These are phyloP conservation scores for Drosophila kokeensis DNA, from an alignment of 2,888 invertebrate species.

Conservation along the genomic window DNA sequence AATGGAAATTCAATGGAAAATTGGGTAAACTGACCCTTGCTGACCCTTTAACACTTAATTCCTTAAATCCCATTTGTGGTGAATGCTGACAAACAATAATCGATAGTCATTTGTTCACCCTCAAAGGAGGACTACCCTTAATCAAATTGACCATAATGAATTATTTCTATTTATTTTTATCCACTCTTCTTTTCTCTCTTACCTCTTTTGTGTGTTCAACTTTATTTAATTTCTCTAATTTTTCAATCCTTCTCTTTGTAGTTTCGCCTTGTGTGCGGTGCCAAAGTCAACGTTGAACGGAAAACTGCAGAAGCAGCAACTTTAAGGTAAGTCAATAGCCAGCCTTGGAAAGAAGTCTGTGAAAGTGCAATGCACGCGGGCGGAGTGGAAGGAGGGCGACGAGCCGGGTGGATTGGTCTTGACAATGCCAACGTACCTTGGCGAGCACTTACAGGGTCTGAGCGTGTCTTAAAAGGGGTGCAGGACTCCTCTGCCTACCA, in stretches of 20 bases:
- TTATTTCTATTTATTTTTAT: not conserved
- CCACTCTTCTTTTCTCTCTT: slow-evolving; percentile 6
- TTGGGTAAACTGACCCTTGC: not conserved
- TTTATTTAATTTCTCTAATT: slow-evolving; percentile 16
- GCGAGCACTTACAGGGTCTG: slow-evolving; percentile 23
- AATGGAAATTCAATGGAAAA: not conserved
- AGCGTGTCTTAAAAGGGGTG: slow-evolving; percentile 2
- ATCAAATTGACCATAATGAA: not conserved
- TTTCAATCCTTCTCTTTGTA: slow-evolving; percentile 11
- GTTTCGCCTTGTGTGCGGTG: slow-evolving; percentile 11
- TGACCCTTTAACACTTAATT: not conserved
- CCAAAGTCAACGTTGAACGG: slow-evolving; percentile 20
- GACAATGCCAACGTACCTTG: slow-evolving; percentile 50
- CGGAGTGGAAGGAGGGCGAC: not conserved
- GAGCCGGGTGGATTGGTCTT: slow-evolving; percentile 15
- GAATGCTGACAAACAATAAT: not conserved
- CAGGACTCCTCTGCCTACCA: not conserved
- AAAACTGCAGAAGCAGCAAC: slow-evolving; percentile 14
- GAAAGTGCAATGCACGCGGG: slow-evolving; percentile 24
- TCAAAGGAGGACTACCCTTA: not conserved
- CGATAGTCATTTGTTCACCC: not conserved
- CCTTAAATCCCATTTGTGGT: too few species aligned
- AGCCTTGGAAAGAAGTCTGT: slow-evolving; percentile 5
- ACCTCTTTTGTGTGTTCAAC: slow-evolving; percentile 1
- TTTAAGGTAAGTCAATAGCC: slow-evolving; percentile 53